Evolutionary conservation across 2,888 invertebrate genomes (phyloP).

Genomic region (Anaspis maculata): DNA sequence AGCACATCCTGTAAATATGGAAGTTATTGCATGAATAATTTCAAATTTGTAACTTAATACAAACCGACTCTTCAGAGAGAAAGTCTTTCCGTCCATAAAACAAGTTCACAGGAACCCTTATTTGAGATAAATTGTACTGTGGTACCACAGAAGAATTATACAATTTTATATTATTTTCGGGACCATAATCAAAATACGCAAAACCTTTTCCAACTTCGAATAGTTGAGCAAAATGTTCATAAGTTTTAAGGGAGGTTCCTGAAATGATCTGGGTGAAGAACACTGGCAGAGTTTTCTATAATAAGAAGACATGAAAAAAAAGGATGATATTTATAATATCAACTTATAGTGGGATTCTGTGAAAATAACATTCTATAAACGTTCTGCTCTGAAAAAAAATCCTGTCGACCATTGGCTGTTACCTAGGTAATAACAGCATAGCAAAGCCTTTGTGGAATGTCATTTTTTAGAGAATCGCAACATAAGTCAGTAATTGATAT

Average conservation of each 20-base stretch:
- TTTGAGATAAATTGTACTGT: constrained; percentile 49
- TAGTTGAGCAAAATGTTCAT: too few species aligned
- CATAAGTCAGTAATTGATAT: too few species aligned
- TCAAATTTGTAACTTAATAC: constrained; percentile 16
- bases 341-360: too few species aligned
- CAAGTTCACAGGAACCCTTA: constrained; percentile 53
- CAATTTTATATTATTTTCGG: constrained; percentile 42
- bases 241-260: constrained; percentile 61
- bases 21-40: background rate
- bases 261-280: constrained; percentile 59
- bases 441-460: too few species aligned
- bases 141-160: constrained; percentile 51
- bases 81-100: constrained; percentile 61
- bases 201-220: constrained; percentile 17
- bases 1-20: constrained; percentile 16
- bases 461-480: too few species aligned
- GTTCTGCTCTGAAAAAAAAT: too few species aligned
- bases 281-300: constrained; percentile 51
- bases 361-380: too few species aligned
- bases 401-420: too few species aligned
- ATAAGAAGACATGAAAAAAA: too few species aligned
- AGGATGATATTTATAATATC: too few species aligned
- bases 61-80: constrained; percentile 49
- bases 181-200: constrained; percentile 58
- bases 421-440: too few species aligned